These are phyloP conservation scores for Rhogogaster chlorosoma DNA, from an alignment of 2,888 invertebrate species.

Conservation along the genomic window DNA sequence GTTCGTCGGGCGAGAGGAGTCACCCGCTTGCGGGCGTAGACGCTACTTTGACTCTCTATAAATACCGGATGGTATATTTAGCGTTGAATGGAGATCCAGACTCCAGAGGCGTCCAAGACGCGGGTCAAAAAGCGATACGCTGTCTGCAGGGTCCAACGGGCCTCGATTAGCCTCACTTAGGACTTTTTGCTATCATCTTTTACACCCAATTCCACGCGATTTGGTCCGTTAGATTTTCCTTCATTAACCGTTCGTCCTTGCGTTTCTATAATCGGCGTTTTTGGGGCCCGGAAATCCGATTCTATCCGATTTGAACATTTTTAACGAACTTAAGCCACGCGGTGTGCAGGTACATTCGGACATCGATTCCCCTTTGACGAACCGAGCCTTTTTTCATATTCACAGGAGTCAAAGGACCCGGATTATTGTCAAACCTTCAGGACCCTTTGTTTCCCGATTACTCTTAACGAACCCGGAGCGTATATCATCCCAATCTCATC, in stretches of 20 bases:
- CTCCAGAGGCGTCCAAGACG: slow-evolving; percentile 19
- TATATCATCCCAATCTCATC: background rate
- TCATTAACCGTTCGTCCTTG: background rate
- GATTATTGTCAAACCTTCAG: background rate
- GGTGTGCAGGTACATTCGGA: background rate
- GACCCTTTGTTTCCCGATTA: background rate
- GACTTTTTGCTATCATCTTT: background rate
- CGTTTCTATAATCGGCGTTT: background rate
- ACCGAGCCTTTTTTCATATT: background rate
- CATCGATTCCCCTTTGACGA: background rate
- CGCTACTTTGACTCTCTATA: slow-evolving; percentile 66
- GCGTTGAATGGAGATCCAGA: slow-evolving; percentile 70
- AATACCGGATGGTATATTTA: slow-evolving; percentile 75
- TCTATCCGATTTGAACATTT: background rate
- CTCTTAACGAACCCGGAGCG: slow-evolving; percentile 6
- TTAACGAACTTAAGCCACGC: background rate
- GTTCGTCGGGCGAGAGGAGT: background rate
- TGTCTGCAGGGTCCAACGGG: slow-evolving; percentile 19
- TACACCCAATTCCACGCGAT: background rate
- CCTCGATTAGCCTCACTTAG: slow-evolving; percentile 13
- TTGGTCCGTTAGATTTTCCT: background rate
- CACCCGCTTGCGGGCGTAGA: slow-evolving; percentile 48
- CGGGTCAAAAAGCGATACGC: slow-evolving; percentile 45
- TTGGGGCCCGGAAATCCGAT: background rate
- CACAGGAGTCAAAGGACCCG: background rate